Conservation (phyloP, 2,888 invertebrate genomes). For the Magallana nippona region DNA sequence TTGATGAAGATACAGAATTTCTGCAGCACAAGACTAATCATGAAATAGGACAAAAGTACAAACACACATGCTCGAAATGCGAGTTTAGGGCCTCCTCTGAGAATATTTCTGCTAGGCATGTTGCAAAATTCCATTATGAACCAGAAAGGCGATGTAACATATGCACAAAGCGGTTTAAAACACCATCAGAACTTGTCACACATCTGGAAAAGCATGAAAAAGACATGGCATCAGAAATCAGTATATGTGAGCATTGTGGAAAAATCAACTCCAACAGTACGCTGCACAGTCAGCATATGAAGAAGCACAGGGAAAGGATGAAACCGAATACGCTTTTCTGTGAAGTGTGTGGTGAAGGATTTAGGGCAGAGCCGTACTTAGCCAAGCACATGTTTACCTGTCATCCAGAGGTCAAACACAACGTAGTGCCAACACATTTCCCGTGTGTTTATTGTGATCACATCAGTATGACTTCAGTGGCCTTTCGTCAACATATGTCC, state of each 20-base stretch:
- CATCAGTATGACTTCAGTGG: not conserved
- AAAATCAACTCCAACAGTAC: not conserved
- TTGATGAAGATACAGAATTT: not conserved
- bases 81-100: not conserved
- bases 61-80: not conserved
- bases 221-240: not conserved
- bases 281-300: not conserved
- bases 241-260: slow-evolving; percentile 8
- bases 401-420: not conserved
- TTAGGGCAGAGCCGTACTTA: not conserved
- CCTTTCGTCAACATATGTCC: not conserved
- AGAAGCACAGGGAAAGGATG: not conserved
- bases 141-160: not conserved
- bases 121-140: slow-evolving; percentile 18
- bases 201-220: not conserved
- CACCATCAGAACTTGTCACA: not conserved
- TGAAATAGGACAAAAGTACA: not conserved
- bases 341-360: slow-evolving; percentile 3
- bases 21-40: not conserved
- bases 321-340: not conserved
- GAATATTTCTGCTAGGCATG: not conserved
- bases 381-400: not conserved
- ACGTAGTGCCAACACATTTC: not conserved
- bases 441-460: slow-evolving; percentile 7
- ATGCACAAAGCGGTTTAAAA: slow-evolving; percentile 23